These are phyloP conservation scores for Limosa lapponica DNA, from an alignment of 2,797 vertebrate genomes.

Conservation along the genomic window DNA sequence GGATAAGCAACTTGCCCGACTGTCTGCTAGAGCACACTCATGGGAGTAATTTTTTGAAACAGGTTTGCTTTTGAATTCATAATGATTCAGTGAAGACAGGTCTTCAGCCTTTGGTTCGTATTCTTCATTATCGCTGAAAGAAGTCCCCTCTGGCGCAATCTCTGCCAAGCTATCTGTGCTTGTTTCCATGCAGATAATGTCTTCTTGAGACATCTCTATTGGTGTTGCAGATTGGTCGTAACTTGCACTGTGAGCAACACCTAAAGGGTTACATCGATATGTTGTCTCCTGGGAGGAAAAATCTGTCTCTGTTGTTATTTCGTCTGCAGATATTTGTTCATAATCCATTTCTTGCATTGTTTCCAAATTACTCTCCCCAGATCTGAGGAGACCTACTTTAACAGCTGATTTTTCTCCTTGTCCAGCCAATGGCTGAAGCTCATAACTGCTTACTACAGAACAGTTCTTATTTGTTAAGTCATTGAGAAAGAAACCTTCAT, in stretches of 20 bases:
- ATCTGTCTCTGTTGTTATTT: not conserved
- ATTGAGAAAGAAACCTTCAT: constrained; percentile 54
- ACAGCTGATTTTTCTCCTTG: not conserved
- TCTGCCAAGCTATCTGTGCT: constrained; percentile 76
- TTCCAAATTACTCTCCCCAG: not conserved
- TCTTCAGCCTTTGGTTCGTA: not conserved
- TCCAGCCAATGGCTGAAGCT: not conserved
- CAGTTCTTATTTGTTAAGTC: not conserved
- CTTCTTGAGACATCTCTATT: constrained; percentile 29
- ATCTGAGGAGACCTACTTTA: not conserved
- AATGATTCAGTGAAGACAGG: not conserved
- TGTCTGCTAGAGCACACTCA: not conserved
- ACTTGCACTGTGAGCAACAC: not conserved
- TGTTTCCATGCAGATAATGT: constrained; percentile 66
- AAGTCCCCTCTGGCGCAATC: constrained; percentile 61
- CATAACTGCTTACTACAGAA: not conserved
- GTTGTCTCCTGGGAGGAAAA: constrained; percentile 21
- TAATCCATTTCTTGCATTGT: constrained; percentile 21
- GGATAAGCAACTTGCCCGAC: not conserved
- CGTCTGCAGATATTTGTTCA: not conserved
- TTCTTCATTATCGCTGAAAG: constrained; percentile 26
- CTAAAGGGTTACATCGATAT: not conserved
- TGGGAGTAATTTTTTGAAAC: not conserved
- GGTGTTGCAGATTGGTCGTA: constrained; percentile 39
- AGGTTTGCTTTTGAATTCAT: constrained; percentile 29